Evolutionary conservation across 2,797 vertebrate genomes (phyloP).

Genomic region (Cirrhinus mrigala): DNA sequence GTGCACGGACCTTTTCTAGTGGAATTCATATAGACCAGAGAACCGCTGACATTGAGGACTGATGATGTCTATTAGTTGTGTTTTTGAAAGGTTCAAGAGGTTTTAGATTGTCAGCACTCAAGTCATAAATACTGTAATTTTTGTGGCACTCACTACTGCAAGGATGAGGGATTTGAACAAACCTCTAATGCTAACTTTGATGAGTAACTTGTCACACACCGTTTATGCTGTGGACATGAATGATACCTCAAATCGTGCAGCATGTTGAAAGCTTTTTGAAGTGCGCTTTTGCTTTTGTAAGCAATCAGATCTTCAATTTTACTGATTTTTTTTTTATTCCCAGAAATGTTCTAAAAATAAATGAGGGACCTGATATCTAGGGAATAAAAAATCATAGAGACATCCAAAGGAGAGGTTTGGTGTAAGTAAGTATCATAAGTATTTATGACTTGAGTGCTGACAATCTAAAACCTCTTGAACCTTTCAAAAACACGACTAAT

Average conservation of each 20-base stretch:
- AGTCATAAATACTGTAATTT: slow-evolving; percentile 10
- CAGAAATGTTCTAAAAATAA: neutral
- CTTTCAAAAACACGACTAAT: slow-evolving; percentile 70
- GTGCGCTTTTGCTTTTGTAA: neutral
- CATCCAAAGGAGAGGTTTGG: neutral
- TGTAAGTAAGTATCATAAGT: neutral
- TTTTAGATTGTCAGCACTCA: slow-evolving; percentile 22
- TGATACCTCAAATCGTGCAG: neutral
- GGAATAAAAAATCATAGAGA: neutral
- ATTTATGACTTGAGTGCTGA: slow-evolving; percentile 17
- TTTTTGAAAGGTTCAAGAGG: slow-evolving; percentile 47
- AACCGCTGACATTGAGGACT: slow-evolving; percentile 70
- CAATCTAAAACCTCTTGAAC: slow-evolving; percentile 27
- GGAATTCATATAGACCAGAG: slow-evolving; percentile 55
- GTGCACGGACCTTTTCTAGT: slow-evolving; percentile 16
- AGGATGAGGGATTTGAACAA: slow-evolving; percentile 2
- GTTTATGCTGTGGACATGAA: neutral
- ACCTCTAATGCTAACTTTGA: neutral
- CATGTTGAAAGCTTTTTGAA: neutral
- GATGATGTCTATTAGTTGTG: slow-evolving; percentile 79
- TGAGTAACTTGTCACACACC: neutral
- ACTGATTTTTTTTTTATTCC: neutral
- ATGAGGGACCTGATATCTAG: neutral
- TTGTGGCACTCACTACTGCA: neutral
- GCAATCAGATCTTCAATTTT: neutral